Conservation (phyloP, 53 echinoderm and acorn worm genomes). For the Crossaster papposus region DNA sequence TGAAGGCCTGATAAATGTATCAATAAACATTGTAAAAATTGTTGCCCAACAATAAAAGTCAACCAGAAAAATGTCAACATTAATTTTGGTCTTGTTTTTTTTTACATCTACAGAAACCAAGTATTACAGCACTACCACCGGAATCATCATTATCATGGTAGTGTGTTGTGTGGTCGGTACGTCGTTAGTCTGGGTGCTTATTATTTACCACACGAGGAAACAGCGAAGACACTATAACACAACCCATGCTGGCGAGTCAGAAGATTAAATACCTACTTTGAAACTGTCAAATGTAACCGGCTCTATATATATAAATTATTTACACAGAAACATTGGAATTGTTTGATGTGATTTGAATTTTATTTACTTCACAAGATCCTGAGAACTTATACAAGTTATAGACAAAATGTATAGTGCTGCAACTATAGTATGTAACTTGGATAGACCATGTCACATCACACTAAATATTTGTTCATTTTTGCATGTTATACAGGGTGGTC, state of each 20-base stretch:
- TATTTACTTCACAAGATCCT: neutral
- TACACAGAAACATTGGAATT: neutral
- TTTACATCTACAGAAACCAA: slow-evolving; percentile 44
- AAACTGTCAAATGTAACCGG: too few species aligned
- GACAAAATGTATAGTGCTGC: neutral
- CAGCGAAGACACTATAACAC: slow-evolving; percentile 67
- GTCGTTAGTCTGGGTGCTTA: slow-evolving; percentile 90
- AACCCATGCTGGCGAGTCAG: slow-evolving; percentile 59
- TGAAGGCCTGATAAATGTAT: too few species aligned
- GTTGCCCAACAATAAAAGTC: too few species aligned
- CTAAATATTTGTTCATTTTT: too few species aligned
- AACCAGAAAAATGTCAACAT: too few species aligned
- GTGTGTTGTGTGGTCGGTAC: slow-evolving; percentile 92
- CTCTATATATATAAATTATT: neutral
- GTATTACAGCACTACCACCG: slow-evolving; percentile 78
- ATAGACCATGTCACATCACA: neutral
- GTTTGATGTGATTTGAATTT: neutral
- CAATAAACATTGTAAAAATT: too few species aligned
- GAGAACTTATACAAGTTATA: neutral
- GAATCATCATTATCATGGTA: slow-evolving; percentile 89
- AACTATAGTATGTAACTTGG: neutral
- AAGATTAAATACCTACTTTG: too few species aligned
- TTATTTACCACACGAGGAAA: slow-evolving; percentile 93
- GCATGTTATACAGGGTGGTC: too few species aligned
- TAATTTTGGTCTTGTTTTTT: too few species aligned